A percentile compares a stretch with the other conserved stretches of the same genome.
phyloP scores from a whole-genome alignment of 2,113 vertebrate species.

The Oriolus oriolus region DNA sequence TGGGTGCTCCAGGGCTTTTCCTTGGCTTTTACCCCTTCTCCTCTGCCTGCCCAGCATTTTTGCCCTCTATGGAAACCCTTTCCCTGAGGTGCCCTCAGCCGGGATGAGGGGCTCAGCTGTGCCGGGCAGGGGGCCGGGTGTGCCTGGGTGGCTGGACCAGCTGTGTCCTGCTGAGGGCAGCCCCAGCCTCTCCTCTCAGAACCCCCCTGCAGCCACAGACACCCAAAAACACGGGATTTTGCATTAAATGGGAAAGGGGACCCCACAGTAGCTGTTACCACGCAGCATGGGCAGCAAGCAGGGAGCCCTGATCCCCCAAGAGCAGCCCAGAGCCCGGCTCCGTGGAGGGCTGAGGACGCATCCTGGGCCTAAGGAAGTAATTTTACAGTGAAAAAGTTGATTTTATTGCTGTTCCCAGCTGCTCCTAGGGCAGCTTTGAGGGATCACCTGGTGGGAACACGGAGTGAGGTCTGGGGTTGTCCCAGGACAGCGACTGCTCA shows the following conservation, averaged over 20 bases:
- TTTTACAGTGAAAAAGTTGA: fast-evolving
- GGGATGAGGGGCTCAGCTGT: fast-evolving
- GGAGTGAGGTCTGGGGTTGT: neutral
- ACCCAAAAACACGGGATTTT: fast-evolving
- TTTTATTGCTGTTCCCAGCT: fast-evolving
- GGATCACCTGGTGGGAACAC: neutral
- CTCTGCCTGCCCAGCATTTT: neutral
- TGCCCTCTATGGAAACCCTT: neutral
- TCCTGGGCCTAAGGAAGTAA: neutral
- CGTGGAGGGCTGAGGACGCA: fast-evolving
- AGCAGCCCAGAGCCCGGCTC: neutral
- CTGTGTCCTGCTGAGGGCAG: neutral
- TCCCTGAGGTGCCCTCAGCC: neutral
- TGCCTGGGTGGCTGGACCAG: neutral
- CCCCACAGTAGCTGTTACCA: fast-evolving
- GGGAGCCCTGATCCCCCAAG: too few species aligned
- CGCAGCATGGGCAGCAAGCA: fast-evolving
- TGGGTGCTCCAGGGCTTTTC: neutral
- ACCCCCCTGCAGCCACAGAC: fast-evolving
- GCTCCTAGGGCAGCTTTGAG: neutral
- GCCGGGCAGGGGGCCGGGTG: neutral
- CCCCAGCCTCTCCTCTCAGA: neutral
- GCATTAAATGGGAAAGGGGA: neutral
- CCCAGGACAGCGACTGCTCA: fast-evolving
- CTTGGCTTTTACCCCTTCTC: fast-evolving